A percentile compares a stretch with the other conserved stretches of the same genome.
phyloP scores from a whole-genome alignment of 2,888 invertebrate species.

The Cylindroiulus punctatus region DNA sequence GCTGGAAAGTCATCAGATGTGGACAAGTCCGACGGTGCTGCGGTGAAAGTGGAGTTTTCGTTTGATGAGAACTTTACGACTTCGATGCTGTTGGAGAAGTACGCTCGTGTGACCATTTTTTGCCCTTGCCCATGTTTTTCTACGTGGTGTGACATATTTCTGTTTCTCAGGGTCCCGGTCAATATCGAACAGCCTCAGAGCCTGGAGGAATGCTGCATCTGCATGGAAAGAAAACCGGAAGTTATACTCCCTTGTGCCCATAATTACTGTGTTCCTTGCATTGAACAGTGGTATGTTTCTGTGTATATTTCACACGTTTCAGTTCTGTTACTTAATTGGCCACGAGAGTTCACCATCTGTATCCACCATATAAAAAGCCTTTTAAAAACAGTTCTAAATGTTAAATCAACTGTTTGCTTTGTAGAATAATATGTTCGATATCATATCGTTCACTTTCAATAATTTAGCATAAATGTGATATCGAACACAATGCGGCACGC shows the following conservation, averaged over 20 bases:
- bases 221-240: slow-evolving; percentile 76
- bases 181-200: slow-evolving; percentile 60
- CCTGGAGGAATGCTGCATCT: slow-evolving; percentile 75
- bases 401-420: too few species aligned
- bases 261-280: slow-evolving; percentile 76
- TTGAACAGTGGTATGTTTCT: slow-evolving; percentile 75
- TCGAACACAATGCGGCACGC: too few species aligned
- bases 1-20: background rate
- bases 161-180: background rate
- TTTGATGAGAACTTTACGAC: background rate
- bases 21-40: background rate
- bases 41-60: background rate
- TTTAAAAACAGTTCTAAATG: too few species aligned
- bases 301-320: too few species aligned
- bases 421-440: too few species aligned
- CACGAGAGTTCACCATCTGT: too few species aligned
- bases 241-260: slow-evolving; percentile 77
- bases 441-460: too few species aligned
- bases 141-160: background rate
- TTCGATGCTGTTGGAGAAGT: slow-evolving; percentile 23
- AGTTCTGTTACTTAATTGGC: too few species aligned
- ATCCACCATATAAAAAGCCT: too few species aligned
- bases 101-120: background rate
- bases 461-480: too few species aligned
- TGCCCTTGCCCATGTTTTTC: background rate